These are phyloP conservation scores for Drosophila setifemur DNA, from an alignment of 1,140 invertebrate species.

Conservation along the genomic window DNA sequence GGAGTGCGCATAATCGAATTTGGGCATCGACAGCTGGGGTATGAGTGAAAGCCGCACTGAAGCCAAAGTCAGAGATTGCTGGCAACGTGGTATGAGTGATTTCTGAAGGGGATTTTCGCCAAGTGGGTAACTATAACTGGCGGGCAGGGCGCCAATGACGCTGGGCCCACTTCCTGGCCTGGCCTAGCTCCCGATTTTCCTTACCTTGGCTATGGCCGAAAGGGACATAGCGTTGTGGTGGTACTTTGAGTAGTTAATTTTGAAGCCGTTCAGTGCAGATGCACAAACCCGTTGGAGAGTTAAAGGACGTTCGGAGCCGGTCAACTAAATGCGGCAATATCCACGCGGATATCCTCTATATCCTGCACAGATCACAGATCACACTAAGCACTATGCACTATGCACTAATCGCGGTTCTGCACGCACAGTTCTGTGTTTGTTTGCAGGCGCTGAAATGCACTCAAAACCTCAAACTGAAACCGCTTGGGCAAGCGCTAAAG, in stretches of 20 bases:
- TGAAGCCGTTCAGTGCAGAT: constrained; percentile 76
- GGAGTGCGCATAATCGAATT: constrained; percentile 26
- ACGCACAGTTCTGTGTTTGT: constrained; percentile 21
- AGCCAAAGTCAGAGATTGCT: constrained; percentile 24
- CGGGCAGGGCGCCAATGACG: constrained; percentile 30
- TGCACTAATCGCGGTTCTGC: constrained; percentile 7
- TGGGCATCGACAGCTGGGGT: not conserved
- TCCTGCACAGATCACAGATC: not conserved
- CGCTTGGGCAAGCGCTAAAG: constrained; percentile 47
- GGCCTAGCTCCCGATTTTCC: constrained; percentile 11
- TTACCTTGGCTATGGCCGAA: constrained; percentile 83
- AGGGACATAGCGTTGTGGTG: constrained; percentile 83
- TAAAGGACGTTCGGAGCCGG: constrained; percentile 32
- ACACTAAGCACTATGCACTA: no score
- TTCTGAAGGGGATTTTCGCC: constrained; percentile 46
- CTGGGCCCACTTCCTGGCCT: no score
- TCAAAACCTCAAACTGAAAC: constrained; percentile 38
- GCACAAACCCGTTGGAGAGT: constrained; percentile 41
- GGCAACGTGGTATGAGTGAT: constrained; percentile 61
- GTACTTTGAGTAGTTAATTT: constrained; percentile 83
- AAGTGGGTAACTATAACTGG: constrained; percentile 11
- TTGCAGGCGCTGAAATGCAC: constrained; percentile 56
- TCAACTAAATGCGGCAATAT: constrained; percentile 8
- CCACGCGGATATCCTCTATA: not conserved
- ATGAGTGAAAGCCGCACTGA: constrained; percentile 59